Evolutionary conservation across 1,140 invertebrate genomes (phyloP).

Genomic region (Uloborus diversus): DNA sequence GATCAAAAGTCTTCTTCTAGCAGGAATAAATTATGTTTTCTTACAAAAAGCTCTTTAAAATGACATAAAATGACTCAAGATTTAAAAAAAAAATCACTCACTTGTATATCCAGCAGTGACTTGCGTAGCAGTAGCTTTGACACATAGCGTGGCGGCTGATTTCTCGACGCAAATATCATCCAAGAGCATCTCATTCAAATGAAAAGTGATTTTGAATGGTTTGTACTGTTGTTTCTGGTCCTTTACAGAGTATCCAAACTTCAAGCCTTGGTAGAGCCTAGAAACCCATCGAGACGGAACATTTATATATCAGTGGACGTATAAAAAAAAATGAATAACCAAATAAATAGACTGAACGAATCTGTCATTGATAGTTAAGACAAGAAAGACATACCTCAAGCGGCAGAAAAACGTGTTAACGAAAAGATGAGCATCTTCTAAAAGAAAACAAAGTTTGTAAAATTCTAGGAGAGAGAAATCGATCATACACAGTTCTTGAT

Average conservation of each 20-base stretch:
- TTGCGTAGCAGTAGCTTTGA: slow-evolving; percentile 77
- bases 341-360: too few relatives aligned
- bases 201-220: slow-evolving; percentile 79
- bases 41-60: too few relatives aligned
- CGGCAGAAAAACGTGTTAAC: slow-evolving; percentile 42
- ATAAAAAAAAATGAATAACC: too few relatives aligned
- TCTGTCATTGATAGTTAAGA: too few relatives aligned
- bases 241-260: slow-evolving; percentile 71
- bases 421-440: slow-evolving; percentile 41
- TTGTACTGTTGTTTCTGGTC: slow-evolving; percentile 73
- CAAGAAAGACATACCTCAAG: slow-evolving; percentile 47
- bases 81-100: slow-evolving; percentile 66
- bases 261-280: slow-evolving; percentile 69
- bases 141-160: slow-evolving; percentile 57
- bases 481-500: too few relatives aligned
- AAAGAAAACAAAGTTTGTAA: too few relatives aligned
- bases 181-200: slow-evolving; percentile 57
- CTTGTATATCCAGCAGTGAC: slow-evolving; percentile 79
- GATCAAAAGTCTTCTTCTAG: too few relatives aligned
- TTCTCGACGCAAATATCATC: slow-evolving; percentile 57
- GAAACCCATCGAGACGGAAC: too few relatives aligned
- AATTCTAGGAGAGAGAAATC: too few relatives aligned
- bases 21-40: too few relatives aligned
- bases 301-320: too few relatives aligned
- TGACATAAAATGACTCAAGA: too few relatives aligned